phyloP scores from a whole-genome alignment of 2,888 invertebrate genomes.

The Amitus sp. region DNA sequence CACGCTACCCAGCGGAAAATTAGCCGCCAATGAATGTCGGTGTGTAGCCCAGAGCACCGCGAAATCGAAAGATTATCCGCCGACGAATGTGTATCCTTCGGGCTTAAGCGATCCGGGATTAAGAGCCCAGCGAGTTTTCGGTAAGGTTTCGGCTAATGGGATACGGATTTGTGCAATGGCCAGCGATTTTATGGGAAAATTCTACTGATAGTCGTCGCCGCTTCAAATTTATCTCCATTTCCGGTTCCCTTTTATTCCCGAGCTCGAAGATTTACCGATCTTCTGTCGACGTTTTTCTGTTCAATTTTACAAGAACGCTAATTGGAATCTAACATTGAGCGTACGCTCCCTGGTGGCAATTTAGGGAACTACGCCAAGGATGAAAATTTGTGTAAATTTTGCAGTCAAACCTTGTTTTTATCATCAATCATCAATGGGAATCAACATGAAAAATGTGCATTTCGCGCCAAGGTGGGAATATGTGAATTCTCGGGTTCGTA shows the following conservation, averaged over 20 bases:
- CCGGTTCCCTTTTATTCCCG: neutral
- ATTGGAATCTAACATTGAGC: too few relatives aligned
- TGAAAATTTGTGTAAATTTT: too few relatives aligned
- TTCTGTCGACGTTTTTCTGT: too few relatives aligned
- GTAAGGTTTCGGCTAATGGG: slow-evolving; percentile 53
- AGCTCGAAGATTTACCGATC: too few relatives aligned
- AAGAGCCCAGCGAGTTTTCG: slow-evolving; percentile 35
- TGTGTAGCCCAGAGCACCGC: slow-evolving; percentile 32
- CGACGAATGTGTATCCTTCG: slow-evolving; percentile 35
- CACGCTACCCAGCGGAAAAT: slow-evolving; percentile 38
- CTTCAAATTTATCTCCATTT: neutral
- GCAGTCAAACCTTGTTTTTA: too few relatives aligned
- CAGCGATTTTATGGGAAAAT: slow-evolving; percentile 56
- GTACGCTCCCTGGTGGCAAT: too few relatives aligned
- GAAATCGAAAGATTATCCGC: slow-evolving; percentile 39
- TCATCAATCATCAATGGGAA: too few relatives aligned
- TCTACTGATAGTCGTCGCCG: neutral
- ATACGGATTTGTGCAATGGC: slow-evolving; percentile 46
- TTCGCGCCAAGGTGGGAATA: too few relatives aligned
- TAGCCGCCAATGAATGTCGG: slow-evolving; percentile 42
- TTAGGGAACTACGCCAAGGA: too few relatives aligned
- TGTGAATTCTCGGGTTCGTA: too few relatives aligned
- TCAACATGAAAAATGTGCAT: too few relatives aligned
- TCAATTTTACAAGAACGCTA: too few relatives aligned
- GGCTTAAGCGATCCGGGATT: slow-evolving; percentile 39